Percentiles rank a stretch among this genome's conserved stretches.
phyloP scores from a whole-genome alignment of 2,797 vertebrate species.

The Taenioides sp. region DNA sequence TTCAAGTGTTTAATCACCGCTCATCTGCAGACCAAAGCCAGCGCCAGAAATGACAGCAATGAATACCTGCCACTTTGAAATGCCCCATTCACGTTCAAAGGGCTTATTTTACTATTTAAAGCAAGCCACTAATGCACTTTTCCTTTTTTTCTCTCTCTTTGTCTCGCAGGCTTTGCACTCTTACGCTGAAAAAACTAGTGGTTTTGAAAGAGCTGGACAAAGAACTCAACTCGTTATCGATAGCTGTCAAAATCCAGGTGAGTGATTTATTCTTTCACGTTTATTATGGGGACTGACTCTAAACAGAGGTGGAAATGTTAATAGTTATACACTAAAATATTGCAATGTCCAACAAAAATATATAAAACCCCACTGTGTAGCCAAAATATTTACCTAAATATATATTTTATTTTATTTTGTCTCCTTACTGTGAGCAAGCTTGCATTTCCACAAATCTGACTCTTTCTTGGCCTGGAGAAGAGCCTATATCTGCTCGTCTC shows the following conservation, averaged over 20 bases:
- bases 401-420: too few species aligned
- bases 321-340: neutral
- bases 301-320: too few species aligned
- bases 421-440: too few species aligned
- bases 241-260: slow-evolving; percentile 86
- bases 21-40: slow-evolving; percentile 9
- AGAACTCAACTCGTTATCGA: slow-evolving; percentile 81
- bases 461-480: too few species aligned
- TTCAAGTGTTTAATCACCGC: slow-evolving; percentile 2
- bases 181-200: slow-evolving; percentile 82
- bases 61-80: slow-evolving; percentile 11
- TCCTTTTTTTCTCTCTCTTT: neutral
- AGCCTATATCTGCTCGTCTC: too few species aligned
- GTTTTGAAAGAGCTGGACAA: slow-evolving; percentile 83
- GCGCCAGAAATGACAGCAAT: slow-evolving; percentile 5
- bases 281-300: neutral
- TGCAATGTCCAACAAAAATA: neutral
- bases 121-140: slow-evolving; percentile 28
- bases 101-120: slow-evolving; percentile 14
- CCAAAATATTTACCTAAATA: too few species aligned
- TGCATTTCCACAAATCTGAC: too few species aligned
- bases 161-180: slow-evolving; percentile 77
- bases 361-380: neutral
- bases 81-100: slow-evolving; percentile 6
- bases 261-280: slow-evolving; percentile 35